phyloP scores from a whole-genome alignment of 2,888 invertebrate genomes.

The Cacoxenus indagator region DNA sequence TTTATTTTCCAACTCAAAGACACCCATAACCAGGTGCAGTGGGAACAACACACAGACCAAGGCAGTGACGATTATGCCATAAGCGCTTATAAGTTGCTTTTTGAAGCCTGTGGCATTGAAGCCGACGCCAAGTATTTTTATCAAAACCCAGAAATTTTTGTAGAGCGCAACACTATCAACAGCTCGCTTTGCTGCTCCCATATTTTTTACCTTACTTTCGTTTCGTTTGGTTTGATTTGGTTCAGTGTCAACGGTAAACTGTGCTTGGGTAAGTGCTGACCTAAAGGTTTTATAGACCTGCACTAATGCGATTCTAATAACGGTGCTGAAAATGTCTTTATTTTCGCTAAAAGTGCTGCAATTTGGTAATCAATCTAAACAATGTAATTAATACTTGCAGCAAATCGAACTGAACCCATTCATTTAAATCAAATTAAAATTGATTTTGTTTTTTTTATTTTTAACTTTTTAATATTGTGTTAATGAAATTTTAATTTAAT shows the following conservation, averaged over 20 bases:
- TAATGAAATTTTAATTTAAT: no score
- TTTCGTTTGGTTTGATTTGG: no score
- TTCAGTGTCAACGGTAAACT: not conserved
- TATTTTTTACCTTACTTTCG: no score
- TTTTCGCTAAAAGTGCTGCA: no score
- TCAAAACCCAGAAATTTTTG: not conserved
- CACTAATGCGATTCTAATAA: not conserved
- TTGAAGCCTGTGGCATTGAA: not conserved
- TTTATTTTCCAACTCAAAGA: not conserved
- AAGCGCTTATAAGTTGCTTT: not conserved
- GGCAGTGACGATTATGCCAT: not conserved
- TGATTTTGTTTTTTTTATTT: not conserved
- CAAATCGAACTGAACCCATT: not conserved
- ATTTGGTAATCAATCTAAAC: not conserved
- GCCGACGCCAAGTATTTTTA: not conserved
- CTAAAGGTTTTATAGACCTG: not conserved
- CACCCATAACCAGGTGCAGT: not conserved
- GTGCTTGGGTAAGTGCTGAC: not conserved
- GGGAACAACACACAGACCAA: not conserved
- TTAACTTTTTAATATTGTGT: no score
- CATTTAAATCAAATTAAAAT: not conserved
- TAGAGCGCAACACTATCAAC: not conserved
- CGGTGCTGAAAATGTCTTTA: not conserved
- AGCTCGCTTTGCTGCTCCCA: not conserved
- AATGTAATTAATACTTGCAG: not conserved